Evolutionary conservation across 2,888 invertebrate species (phyloP), one percentile per base, ranked within the genome.

Genomic region (Drosophila cyrtoloma): DNA sequence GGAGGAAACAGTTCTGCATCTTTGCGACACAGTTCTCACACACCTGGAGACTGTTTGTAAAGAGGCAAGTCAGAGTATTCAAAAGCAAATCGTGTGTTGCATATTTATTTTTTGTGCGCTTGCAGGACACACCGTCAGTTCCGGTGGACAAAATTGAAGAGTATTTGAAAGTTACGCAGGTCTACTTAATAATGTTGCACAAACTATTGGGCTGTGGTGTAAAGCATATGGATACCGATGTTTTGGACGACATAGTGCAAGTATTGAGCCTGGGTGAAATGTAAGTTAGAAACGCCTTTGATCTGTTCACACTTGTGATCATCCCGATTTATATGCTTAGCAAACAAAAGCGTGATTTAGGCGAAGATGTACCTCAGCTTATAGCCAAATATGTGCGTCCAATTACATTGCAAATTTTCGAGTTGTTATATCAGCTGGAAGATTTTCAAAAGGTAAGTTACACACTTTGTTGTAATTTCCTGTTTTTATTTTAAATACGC

Each of bases 171-270:
- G 60, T 91, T 0, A 71, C 84, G 0, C 82, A 81, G 35, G 81
- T 78, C 10, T 89, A 89, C 65, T 37, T 91, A 39, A 77, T 74
- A 60, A 78, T 92, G 66, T 50, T 92, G 9, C 71, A 77, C 16
- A 82, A 81, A 30, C 73, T 82, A 6, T 69, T 91, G 0, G 55
- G 59, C 2, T 61, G 51, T 1, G 71, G 75, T 28, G 75, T 79
- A 12, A 50, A 53, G 84, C 82, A 94, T 93, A 0, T 94, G 0
- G 35, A 68, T 4, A 77, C 79, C 58, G 64, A 55, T 12, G 67
- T 79, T 59, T 63, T 72, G 32, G 67, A 78, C 16, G 74, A 77
- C 0, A 62, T 90, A 2, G 60, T 57, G 26, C 68, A 62, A 14
- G 61, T 77, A 5, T 59, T 75, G 2, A 63, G 30, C 30, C 63